phyloP scores from a whole-genome alignment of 2,888 invertebrate species.

The Mylabris sibirica region DNA sequence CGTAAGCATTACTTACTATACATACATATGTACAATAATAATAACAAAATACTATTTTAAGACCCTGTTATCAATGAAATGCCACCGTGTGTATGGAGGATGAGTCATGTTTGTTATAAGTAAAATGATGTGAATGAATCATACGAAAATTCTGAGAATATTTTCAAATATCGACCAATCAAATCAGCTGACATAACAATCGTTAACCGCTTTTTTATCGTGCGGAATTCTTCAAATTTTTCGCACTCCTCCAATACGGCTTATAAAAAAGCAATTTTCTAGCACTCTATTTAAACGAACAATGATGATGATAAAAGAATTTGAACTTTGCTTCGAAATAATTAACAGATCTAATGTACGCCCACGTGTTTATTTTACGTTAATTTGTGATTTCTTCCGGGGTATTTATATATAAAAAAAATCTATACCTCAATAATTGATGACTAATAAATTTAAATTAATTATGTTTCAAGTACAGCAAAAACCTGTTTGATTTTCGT shows the following conservation, averaged over 20 bases:
- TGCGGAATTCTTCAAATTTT: background rate
- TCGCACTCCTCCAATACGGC: too few species aligned
- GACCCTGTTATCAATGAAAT: slow-evolving; percentile 36
- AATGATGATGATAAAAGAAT: background rate
- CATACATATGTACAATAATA: background rate
- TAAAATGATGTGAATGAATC: slow-evolving; percentile 23
- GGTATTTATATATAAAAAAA: background rate
- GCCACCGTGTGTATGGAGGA: background rate
- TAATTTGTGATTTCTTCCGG: too few species aligned
- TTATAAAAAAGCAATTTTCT: too few species aligned
- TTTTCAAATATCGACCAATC: slow-evolving; percentile 17
- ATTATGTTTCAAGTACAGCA: background rate
- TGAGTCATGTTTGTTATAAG: slow-evolving; percentile 24
- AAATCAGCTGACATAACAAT: slow-evolving; percentile 26
- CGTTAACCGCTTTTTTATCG: background rate
- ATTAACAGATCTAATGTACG: background rate
- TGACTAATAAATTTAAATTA: background rate
- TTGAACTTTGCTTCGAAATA: background rate
- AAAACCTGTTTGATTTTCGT: slow-evolving; percentile 4
- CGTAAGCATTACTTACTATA: slow-evolving; percentile 1
- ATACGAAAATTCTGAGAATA: slow-evolving; percentile 29
- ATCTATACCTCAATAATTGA: background rate
- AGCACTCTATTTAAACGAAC: too few species aligned
- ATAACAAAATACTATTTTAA: slow-evolving; percentile 29
- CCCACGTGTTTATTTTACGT: too few species aligned